phyloP scores from a whole-genome alignment of 2,113 vertebrate genomes.

The Microcebus griseorufus region DNA sequence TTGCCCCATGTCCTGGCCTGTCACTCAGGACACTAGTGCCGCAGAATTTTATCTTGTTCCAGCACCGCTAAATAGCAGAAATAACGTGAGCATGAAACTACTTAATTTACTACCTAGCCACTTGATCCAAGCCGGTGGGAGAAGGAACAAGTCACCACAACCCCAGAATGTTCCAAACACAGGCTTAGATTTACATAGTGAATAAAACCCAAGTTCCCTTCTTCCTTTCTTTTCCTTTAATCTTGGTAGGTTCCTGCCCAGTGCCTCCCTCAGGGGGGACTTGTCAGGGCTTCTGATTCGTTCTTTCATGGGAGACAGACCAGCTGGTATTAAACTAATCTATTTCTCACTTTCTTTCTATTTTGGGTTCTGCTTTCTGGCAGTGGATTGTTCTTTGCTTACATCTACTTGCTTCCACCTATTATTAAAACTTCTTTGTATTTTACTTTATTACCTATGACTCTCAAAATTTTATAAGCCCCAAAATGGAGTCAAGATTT shows the following conservation, averaged over 20 bases:
- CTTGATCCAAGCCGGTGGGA: not conserved
- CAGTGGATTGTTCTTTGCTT: not conserved
- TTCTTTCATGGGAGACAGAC: not conserved
- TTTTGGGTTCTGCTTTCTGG: not conserved
- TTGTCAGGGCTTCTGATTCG: not conserved
- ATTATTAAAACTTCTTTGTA: not conserved
- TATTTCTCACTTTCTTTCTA: not conserved
- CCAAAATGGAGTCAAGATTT: not conserved
- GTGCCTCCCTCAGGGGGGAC: not conserved
- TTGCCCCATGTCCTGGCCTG: not conserved
- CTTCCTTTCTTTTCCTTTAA: not conserved
- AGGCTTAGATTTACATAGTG: not conserved
- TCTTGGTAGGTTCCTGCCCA: not conserved
- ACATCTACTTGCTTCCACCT: not conserved
- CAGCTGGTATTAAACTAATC: not conserved
- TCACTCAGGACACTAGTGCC: not conserved
- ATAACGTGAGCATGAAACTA: not conserved
- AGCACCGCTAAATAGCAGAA: not conserved
- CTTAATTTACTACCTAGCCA: not conserved
- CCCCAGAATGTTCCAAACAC: not conserved
- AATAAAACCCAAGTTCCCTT: not conserved
- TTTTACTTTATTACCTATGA: not conserved
- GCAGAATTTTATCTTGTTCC: not conserved
- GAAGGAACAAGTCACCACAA: not conserved
- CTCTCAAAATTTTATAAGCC: slow-evolving; percentile 29